Conservation (phyloP, 1,140 invertebrate species). For the Sitophilus oryzae region DNA sequence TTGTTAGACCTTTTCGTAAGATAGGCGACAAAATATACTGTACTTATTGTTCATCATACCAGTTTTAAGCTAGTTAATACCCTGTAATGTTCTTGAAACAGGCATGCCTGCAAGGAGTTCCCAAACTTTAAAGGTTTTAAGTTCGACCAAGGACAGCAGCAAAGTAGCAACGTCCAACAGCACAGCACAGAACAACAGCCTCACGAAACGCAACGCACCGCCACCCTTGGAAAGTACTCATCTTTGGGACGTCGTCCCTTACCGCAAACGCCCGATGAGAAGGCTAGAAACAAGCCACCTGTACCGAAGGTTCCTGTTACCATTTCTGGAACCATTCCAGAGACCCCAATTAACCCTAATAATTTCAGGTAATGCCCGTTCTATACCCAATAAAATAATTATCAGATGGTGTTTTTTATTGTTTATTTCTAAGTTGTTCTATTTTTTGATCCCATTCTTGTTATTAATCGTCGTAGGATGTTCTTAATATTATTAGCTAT, state of each 20-base stretch:
- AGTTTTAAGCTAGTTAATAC: too few relatives aligned
- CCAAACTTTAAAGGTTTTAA: constrained; percentile 46
- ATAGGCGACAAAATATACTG: too few relatives aligned
- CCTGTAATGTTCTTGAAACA: constrained; percentile 5
- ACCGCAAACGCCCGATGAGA: constrained; percentile 43
- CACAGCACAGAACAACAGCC: constrained; percentile 20
- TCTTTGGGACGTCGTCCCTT: constrained; percentile 43
- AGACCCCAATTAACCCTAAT: constrained; percentile 40
- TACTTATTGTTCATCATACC: too few relatives aligned
- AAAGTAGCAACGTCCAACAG: constrained; percentile 22
- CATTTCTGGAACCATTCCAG: constrained; percentile 34
- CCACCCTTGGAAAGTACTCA: constrained; percentile 42
- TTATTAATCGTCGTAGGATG: too few relatives aligned
- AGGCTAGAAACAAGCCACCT: constrained; percentile 39
- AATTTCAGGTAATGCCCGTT: constrained; percentile 32
- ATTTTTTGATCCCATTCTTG: too few relatives aligned
- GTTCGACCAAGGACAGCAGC: constrained; percentile 41
- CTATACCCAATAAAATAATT: not conserved
- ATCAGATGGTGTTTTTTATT: too few relatives aligned
- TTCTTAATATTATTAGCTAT: too few relatives aligned
- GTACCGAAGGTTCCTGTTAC: constrained; percentile 40
- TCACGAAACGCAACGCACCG: constrained; percentile 33
- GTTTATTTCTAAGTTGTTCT: too few relatives aligned
- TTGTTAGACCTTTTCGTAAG: too few relatives aligned
- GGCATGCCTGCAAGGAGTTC: constrained; percentile 46